Percentiles rank a stretch among this genome's conserved stretches.
These are phyloP conservation scores for Marmota monax DNA, from an alignment of 2,113 vertebrate species.

Conservation along the genomic window DNA sequence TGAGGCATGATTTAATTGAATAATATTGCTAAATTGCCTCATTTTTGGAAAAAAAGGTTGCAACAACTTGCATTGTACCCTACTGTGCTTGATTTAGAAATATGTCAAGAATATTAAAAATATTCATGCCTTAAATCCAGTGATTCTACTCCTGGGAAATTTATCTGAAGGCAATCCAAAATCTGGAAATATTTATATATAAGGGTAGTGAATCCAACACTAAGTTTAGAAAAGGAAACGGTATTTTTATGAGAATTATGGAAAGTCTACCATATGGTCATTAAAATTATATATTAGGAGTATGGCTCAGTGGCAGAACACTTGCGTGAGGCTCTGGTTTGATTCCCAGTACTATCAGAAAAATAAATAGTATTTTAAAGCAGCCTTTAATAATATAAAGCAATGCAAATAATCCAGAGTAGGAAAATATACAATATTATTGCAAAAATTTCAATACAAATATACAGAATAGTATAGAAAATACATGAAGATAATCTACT, in stretches of 20 bases:
- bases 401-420: background rate
- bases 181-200: background rate
- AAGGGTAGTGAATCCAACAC: background rate
- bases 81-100: background rate
- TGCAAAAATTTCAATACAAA: background rate
- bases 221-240: background rate
- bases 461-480: background rate
- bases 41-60: background rate
- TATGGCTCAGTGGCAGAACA: background rate
- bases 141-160: background rate
- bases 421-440: background rate
- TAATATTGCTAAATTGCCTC: background rate
- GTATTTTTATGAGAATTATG: background rate
- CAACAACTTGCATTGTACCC: background rate
- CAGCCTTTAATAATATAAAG: conserved; percentile 3
- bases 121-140: background rate
- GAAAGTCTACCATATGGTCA: background rate
- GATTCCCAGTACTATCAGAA: background rate
- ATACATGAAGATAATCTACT: background rate
- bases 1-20: background rate
- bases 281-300: background rate
- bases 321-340: background rate
- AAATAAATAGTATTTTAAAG: background rate
- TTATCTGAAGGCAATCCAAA: background rate
- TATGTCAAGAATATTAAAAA: background rate